Conservation (phyloP, 2,888 invertebrate genomes). For the Neoitamus cyanurus region DNA sequence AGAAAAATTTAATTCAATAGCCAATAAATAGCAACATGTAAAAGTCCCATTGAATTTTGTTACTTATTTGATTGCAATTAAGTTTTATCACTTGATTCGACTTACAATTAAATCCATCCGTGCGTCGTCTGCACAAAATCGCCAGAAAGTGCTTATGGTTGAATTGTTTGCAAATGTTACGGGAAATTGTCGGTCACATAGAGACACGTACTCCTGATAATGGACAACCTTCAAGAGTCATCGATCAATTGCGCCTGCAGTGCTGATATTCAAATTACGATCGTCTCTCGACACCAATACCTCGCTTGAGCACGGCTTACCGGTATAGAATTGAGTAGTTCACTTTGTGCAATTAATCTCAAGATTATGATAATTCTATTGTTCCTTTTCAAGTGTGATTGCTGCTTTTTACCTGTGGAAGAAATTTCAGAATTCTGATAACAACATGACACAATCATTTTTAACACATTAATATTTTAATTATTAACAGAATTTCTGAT, state of each 20-base stretch:
- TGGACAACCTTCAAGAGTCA: conserved; percentile 23
- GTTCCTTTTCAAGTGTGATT: neutral
- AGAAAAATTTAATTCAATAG: neutral
- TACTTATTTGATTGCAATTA: neutral
- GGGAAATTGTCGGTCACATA: conserved; percentile 3
- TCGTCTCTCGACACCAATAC: neutral
- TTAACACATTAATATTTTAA: neutral
- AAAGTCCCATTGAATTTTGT: neutral
- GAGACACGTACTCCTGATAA: conserved; percentile 10
- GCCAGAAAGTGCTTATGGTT: neutral
- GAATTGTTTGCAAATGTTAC: conserved; percentile 23
- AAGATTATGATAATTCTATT: neutral
- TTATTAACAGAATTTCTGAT: neutral
- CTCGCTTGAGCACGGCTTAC: neutral
- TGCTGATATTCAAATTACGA: neutral
- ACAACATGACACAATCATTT: neutral
- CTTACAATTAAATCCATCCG: neutral
- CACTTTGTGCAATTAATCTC: neutral
- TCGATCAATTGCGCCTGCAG: neutral
- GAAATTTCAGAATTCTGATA: neutral
- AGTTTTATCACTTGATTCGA: neutral
- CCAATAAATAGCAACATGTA: neutral
- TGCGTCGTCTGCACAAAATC: neutral
- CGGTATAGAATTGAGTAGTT: neutral
- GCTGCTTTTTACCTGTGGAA: neutral